Percentiles rank a stretch among this genome's conserved stretches.
Evolutionary conservation across 2,113 vertebrate genomes (phyloP).

Genomic region (Peromyscus maniculatus): DNA sequence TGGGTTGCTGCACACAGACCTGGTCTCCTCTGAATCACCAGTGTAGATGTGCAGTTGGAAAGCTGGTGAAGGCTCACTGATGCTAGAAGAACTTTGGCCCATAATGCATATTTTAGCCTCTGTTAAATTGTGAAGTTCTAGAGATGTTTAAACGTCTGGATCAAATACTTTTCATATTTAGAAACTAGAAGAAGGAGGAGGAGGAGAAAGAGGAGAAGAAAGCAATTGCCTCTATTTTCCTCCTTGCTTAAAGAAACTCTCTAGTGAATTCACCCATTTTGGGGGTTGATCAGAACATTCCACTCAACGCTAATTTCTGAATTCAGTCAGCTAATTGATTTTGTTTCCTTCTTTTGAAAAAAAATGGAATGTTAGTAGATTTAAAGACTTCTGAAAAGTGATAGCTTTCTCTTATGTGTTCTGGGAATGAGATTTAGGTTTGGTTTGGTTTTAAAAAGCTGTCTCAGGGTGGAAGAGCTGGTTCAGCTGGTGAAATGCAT

Average conservation of each 20-base stretch:
- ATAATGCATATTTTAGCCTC: slow-evolving; percentile 39
- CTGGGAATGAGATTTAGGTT: not conserved
- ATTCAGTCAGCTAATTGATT: slow-evolving; percentile 66
- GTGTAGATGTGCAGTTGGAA: slow-evolving; percentile 55
- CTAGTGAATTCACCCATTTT: slow-evolving; percentile 64
- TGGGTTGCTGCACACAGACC: slow-evolving; percentile 78
- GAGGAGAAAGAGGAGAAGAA: too few species aligned
- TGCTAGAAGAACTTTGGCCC: slow-evolving; percentile 74
- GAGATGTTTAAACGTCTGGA: slow-evolving; percentile 51
- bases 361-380: slow-evolving; percentile 10
- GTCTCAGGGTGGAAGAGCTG: too few species aligned
- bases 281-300: slow-evolving; percentile 58
- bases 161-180: slow-evolving; percentile 66
- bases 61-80: slow-evolving; percentile 66
- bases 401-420: slow-evolving; percentile 44
- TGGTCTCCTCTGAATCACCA: slow-evolving; percentile 75
- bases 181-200: not conserved
- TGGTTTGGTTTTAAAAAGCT: not conserved
- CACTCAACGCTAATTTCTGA: not conserved
- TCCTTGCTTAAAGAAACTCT: slow-evolving; percentile 44
- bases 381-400: slow-evolving; percentile 63
- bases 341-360: slow-evolving; percentile 28
- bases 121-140: slow-evolving; percentile 67
- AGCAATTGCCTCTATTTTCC: slow-evolving; percentile 48
- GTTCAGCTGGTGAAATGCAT: rapidly evolving